Evolutionary conservation across 2,113 vertebrate genomes (phyloP).

Genomic region (Hydropotes inermis): DNA sequence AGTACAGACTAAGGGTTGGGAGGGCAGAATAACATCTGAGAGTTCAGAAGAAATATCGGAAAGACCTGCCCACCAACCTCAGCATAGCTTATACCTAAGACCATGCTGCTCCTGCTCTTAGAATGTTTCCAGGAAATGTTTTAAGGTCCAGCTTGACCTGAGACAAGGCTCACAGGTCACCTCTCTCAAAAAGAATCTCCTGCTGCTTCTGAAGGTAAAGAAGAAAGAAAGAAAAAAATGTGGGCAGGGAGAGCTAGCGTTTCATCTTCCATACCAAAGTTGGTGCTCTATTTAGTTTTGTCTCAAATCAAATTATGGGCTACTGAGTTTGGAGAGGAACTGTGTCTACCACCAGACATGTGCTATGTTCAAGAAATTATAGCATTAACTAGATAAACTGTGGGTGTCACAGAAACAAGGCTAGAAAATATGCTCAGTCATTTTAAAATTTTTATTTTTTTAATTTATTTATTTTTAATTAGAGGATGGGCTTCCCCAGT

Average conservation of each 20-base stretch:
- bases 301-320: conserved; percentile 65
- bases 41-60: not conserved
- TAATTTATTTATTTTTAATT: not conserved
- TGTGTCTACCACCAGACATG: conserved; percentile 23
- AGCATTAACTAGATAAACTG: not conserved
- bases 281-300: conserved; percentile 63
- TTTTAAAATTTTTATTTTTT: not conserved
- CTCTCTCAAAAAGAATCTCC: conserved; percentile 3
- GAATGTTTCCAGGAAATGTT: not conserved
- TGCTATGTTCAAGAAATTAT: not conserved
- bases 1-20: not conserved
- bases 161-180: conserved; percentile 1
- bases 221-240: not conserved
- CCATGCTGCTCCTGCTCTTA: not conserved
- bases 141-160: not conserved
- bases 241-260: conserved; percentile 23
- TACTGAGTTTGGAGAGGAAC: conserved; percentile 16
- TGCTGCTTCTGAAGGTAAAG: not conserved
- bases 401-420: not conserved
- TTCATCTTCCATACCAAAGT: conserved; percentile 29
- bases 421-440: not conserved
- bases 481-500: not conserved
- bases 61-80: not conserved
- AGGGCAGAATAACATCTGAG: not conserved
- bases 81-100: not conserved